phyloP scores from a whole-genome alignment of 2,113 vertebrate genomes.

The Bagarius yarrelli region DNA sequence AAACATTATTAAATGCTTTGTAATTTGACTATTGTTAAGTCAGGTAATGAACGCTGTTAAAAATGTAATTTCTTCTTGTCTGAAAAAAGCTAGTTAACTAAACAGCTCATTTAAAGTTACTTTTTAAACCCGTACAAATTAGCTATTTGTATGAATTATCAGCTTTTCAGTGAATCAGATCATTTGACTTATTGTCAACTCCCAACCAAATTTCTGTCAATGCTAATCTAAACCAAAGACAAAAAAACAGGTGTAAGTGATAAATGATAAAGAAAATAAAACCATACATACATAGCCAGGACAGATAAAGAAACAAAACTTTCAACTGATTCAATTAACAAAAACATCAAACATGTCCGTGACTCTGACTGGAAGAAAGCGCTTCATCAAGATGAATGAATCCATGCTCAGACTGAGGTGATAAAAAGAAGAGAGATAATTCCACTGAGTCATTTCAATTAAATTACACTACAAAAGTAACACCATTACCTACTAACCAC shows the following conservation, averaged over 20 bases:
- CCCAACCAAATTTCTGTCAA: neutral
- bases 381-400: neutral
- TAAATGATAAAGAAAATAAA: neutral
- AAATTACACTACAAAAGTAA: neutral
- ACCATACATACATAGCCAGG: neutral
- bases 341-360: neutral
- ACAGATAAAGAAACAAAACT: neutral
- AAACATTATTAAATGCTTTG: neutral
- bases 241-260: neutral
- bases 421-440: neutral
- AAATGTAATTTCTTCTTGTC: neutral
- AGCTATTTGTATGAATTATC: neutral
- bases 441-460: neutral
- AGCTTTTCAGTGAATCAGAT: neutral
- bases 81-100: neutral
- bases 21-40: conserved; percentile 11
- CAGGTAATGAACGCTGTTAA: neutral
- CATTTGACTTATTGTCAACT: neutral
- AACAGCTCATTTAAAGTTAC: neutral
- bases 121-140: neutral
- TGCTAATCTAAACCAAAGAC: neutral
- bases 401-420: neutral
- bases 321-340: neutral
- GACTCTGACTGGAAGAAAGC: neutral
- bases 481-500: too few relatives aligned